Conservation (phyloP, 2,888 invertebrate species). For the Drosophila melanosoma region DNA sequence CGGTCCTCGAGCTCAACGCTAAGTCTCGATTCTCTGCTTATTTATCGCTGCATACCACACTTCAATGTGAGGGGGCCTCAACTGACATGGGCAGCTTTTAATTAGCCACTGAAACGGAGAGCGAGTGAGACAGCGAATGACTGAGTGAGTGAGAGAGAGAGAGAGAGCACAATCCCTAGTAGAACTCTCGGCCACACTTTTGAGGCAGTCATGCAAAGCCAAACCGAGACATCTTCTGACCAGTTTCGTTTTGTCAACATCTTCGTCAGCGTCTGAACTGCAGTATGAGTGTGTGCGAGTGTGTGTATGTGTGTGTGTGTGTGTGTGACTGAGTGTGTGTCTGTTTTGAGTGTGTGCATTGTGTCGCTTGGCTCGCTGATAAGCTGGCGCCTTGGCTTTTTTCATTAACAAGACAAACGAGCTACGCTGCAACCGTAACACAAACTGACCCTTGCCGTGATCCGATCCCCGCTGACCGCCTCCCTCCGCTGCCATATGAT, state of each 20-base stretch:
- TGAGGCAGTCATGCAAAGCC: conserved; percentile 35
- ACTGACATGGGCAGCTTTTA: conserved; percentile 78
- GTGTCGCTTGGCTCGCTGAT: conserved; percentile 75
- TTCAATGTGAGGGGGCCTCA: conserved; percentile 67
- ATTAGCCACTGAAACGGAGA: conserved; percentile 50
- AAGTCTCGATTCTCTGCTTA: conserved; percentile 41
- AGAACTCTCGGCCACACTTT: conserved; percentile 64
- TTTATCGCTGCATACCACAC: conserved; percentile 76
- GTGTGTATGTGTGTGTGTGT: conserved; percentile 8
- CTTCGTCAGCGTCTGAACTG: conserved; percentile 49
- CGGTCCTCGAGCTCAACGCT: conserved; percentile 75
- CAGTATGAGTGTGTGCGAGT: neutral
- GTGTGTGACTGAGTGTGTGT: conserved; percentile 24
- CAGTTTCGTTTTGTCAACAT: conserved; percentile 66
- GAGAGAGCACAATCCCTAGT: neutral
- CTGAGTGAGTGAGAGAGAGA: neutral
- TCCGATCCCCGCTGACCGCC: conserved; percentile 16
- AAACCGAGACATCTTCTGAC: conserved; percentile 42
- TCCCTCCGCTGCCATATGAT: conserved; percentile 60
- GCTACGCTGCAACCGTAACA: conserved; percentile 30
- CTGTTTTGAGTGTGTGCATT: conserved; percentile 44
- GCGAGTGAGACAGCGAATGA: conserved; percentile 1
- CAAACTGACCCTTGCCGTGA: conserved; percentile 43
- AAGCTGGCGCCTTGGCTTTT: conserved; percentile 83
- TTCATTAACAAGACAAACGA: conserved; percentile 80